These are phyloP conservation scores for Macrotrachela quadricornifera DNA, from an alignment of 1,140 invertebrate genomes.

Conservation along the genomic window DNA sequence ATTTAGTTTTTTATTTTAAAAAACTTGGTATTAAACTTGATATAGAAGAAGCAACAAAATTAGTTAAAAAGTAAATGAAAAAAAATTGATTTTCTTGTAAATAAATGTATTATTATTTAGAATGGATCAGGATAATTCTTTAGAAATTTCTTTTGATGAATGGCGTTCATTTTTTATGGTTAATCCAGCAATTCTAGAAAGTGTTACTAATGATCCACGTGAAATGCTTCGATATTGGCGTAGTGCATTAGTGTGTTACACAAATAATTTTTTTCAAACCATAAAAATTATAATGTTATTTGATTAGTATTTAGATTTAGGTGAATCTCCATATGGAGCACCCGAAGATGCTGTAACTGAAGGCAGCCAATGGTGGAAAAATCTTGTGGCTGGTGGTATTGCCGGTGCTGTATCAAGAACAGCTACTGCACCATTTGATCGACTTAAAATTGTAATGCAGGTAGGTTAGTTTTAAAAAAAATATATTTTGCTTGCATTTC, in stretches of 20 bases:
- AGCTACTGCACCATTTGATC: conserved; percentile 82
- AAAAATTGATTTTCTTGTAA: background rate
- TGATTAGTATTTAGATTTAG: conserved; percentile 84
- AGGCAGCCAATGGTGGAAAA: conserved; percentile 88
- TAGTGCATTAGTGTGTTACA: conserved; percentile 62
- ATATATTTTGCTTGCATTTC: background rate
- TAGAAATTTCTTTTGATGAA: conserved; percentile 83
- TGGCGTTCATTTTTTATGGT: conserved; percentile 74
- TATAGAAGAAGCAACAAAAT: conserved; percentile 24
- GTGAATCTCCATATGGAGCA: conserved; percentile 81
- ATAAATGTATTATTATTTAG: conserved; percentile 17
- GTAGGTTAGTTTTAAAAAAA: conserved; percentile 36
- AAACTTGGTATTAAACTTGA: conserved; percentile 29
- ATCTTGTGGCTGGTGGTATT: conserved; percentile 77
- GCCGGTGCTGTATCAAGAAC: conserved; percentile 86
- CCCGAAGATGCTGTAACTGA: conserved; percentile 86
- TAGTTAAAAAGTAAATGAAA: conserved; percentile 23
- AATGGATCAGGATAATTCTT: conserved; percentile 60
- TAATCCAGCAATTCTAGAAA: conserved; percentile 55
- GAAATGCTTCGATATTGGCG: conserved; percentile 73
- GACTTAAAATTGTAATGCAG: conserved; percentile 92
- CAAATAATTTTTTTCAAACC: background rate
- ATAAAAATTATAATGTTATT: background rate
- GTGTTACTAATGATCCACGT: conserved; percentile 45
- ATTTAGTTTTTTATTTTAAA: conserved; percentile 29